phyloP scores from a whole-genome alignment of 2,888 invertebrate species.

The Thera obeliscata region DNA sequence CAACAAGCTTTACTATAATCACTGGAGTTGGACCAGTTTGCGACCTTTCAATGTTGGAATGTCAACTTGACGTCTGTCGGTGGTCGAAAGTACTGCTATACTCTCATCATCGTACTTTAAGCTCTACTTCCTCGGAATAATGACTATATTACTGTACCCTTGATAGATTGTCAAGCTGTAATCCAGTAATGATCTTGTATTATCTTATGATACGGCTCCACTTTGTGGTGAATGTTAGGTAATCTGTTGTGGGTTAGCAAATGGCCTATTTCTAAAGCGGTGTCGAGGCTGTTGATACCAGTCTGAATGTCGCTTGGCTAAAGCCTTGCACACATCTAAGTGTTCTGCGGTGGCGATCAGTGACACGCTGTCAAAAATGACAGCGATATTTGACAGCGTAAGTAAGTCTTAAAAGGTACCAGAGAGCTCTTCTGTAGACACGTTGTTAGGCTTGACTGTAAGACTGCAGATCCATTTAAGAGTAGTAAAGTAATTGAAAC shows the following conservation, averaged over 20 bases:
- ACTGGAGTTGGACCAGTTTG: constrained; percentile 54
- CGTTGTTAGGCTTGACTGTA: too few relatives aligned
- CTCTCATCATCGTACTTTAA: constrained; percentile 38
- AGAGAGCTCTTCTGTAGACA: too few relatives aligned
- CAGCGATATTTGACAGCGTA: too few relatives aligned
- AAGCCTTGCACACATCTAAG: too few relatives aligned
- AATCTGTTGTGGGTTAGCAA: constrained; percentile 6
- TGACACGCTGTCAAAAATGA: too few relatives aligned
- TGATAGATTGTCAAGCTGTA: constrained; percentile 48
- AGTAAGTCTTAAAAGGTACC: too few relatives aligned
- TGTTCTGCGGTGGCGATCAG: too few relatives aligned
- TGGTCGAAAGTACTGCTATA: constrained; percentile 64
- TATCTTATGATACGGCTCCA: constrained; percentile 62
- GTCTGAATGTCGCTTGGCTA: neutral
- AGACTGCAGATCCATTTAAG: too few relatives aligned
- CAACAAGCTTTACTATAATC: constrained; percentile 51
- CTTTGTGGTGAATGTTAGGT: constrained; percentile 21
- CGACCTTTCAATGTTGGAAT: constrained; percentile 66
- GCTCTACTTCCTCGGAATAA: constrained; percentile 40
- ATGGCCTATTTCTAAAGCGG: constrained; percentile 2
- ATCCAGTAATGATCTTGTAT: constrained; percentile 61
- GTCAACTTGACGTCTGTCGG: constrained; percentile 55
- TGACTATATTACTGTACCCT: constrained; percentile 41
- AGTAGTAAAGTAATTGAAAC: too few relatives aligned
- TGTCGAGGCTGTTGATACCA: neutral